Evolutionary conservation across 2,797 vertebrate species (phyloP).

Genomic region (Distichodus sexfasciatus): DNA sequence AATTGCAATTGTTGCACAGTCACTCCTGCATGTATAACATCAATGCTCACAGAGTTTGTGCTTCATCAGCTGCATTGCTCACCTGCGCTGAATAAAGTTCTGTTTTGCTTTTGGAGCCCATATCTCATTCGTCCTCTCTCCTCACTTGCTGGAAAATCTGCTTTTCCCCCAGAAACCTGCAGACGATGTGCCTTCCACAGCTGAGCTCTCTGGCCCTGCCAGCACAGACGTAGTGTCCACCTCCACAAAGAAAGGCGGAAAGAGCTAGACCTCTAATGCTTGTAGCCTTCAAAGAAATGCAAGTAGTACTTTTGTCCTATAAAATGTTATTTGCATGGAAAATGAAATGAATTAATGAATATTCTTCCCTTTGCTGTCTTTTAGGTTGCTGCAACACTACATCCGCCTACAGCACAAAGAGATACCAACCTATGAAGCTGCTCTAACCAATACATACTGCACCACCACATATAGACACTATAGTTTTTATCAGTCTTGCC

Average conservation of each 20-base stretch:
- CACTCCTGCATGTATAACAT: no score
- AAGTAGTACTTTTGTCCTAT: neutral
- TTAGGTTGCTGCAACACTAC: conserved; percentile 53
- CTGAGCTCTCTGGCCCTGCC: conserved; percentile 50
- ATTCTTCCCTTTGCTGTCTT: conserved; percentile 37
- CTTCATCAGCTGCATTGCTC: no score
- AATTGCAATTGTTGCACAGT: no score
- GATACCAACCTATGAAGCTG: conserved; percentile 51
- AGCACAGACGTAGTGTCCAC: conserved; percentile 65
- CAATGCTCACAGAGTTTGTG: no score
- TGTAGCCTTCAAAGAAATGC: neutral
- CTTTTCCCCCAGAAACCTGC: conserved; percentile 62
- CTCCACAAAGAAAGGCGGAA: conserved; percentile 61
- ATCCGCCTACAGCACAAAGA: conserved; percentile 41
- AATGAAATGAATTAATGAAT: neutral
- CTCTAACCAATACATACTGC: conserved; percentile 45
- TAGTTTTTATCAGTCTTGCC: neutral
- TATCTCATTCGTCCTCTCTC: neutral
- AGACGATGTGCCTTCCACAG: conserved; percentile 52
- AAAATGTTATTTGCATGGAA: neutral
- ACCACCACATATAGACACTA: conserved; percentile 23
- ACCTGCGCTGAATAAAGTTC: neutral
- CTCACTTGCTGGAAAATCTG: neutral
- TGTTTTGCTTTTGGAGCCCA: neutral
- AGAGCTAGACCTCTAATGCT: conserved; percentile 61